These are phyloP conservation scores for Zhuqinia jingwanae DNA, from an alignment of 2,888 invertebrate species.

Conservation along the genomic window DNA sequence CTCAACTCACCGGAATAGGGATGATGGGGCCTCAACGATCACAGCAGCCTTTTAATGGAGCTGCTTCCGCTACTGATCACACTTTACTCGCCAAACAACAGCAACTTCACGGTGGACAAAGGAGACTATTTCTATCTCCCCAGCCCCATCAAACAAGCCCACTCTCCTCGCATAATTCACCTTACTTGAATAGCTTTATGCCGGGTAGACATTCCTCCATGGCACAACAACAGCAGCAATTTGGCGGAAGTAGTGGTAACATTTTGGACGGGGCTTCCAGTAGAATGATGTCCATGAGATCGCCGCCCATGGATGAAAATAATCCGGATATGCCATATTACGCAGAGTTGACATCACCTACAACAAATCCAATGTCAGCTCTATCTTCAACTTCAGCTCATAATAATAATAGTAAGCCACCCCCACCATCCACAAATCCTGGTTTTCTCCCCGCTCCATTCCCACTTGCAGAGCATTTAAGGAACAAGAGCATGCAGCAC, in stretches of 20 bases:
- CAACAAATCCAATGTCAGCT: no score
- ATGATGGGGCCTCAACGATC: constrained; percentile 49
- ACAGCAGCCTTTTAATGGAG: constrained; percentile 50
- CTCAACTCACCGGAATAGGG: constrained; percentile 64
- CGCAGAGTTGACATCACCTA: constrained; percentile 60
- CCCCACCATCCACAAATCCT: constrained; percentile 39
- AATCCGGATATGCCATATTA: constrained; percentile 68
- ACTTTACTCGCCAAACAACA: constrained; percentile 55
- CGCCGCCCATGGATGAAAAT: constrained; percentile 35
- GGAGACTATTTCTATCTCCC: constrained; percentile 76
- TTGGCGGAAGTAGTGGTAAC: constrained; percentile 72
- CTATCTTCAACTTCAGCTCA: background rate
- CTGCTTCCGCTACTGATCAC: constrained; percentile 49
- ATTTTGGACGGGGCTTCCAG: constrained; percentile 52
- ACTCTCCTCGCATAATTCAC: constrained; percentile 17
- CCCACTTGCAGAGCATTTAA: constrained; percentile 24
- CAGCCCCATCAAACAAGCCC: constrained; percentile 74
- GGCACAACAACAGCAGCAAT: constrained; percentile 16
- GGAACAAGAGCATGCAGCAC: constrained; percentile 36
- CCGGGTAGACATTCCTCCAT: constrained; percentile 5
- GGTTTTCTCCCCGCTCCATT: constrained; percentile 68
- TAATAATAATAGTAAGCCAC: constrained; percentile 20
- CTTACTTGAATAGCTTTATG: constrained; percentile 50
- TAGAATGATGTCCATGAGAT: constrained; percentile 36
- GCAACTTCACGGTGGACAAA: constrained; percentile 58